Percentiles rank a stretch among this genome's conserved stretches.
Evolutionary conservation across 2,113 vertebrate genomes (phyloP).

Genomic region (Rhipidura dahli): DNA sequence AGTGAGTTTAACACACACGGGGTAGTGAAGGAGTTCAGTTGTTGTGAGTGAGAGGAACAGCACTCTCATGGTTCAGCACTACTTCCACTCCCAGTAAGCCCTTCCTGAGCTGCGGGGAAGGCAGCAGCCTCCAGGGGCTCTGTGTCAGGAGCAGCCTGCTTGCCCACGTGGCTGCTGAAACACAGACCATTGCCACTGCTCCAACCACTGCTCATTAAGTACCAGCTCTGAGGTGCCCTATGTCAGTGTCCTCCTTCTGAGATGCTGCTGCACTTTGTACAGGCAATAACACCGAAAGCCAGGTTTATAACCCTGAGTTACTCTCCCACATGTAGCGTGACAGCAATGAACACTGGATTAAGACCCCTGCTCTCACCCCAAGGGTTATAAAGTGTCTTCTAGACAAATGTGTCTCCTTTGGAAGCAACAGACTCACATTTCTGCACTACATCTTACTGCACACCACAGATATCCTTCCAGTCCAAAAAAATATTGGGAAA

Average conservation of each 20-base stretch:
- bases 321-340: background rate
- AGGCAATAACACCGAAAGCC: background rate
- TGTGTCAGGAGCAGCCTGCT: background rate
- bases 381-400: background rate
- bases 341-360: background rate
- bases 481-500: background rate
- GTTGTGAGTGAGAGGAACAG: background rate
- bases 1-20: accelerated
- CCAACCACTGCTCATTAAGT: background rate
- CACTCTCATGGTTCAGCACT: background rate
- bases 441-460: background rate
- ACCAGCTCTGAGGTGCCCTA: background rate
- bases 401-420: background rate
- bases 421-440: background rate
- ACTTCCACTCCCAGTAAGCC: background rate
- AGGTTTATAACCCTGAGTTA: background rate
- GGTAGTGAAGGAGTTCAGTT: accelerated
- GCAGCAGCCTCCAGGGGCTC: background rate
- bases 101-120: accelerated
- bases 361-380: background rate
- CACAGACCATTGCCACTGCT: background rate
- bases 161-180: background rate
- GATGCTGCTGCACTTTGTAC: background rate
- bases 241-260: background rate
- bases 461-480: background rate